phyloP scores from a whole-genome alignment of 2,113 vertebrate species.

The Alexandromys fortis region DNA sequence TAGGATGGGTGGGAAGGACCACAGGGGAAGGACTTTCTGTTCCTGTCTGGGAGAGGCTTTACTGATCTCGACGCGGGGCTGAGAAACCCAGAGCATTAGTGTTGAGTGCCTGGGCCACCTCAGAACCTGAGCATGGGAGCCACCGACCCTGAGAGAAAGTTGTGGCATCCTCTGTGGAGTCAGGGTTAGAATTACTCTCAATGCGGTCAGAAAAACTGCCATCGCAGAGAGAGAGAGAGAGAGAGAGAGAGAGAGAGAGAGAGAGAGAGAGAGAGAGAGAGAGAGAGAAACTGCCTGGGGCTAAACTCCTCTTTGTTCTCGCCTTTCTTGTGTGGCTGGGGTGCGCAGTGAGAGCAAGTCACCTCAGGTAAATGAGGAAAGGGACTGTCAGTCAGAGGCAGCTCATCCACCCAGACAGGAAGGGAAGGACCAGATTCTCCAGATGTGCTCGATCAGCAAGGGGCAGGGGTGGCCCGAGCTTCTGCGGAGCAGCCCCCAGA shows the following conservation, averaged over 20 bases:
- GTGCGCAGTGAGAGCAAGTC: not conserved
- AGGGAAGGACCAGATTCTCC: not conserved
- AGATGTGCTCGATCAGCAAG: not conserved
- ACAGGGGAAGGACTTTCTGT: not conserved
- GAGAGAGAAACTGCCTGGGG: not conserved
- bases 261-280: too few species aligned
- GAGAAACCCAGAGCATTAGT: not conserved
- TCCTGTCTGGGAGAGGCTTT: not conserved
- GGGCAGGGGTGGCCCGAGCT: fast-evolving
- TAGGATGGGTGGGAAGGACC: not conserved
- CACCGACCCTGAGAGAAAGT: not conserved
- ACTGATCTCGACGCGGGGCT: not conserved
- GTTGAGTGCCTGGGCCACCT: not conserved
- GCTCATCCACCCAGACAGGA: not conserved
- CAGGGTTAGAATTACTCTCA: not conserved
- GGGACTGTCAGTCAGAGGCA: not conserved
- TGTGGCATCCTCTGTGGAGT: not conserved
- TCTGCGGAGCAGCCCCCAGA: not conserved
- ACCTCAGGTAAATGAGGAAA: not conserved
- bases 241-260: too few species aligned
- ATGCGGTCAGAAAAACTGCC: not conserved
- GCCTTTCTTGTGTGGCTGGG: not conserved
- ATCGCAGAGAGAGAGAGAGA: too few species aligned
- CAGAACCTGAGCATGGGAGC: not conserved
- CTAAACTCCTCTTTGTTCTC: not conserved